A percentile compares a stretch with the other conserved stretches of the same genome.
Conservation (phyloP, 2,797 vertebrate genomes). For the Sandelia bainsii region DNA sequence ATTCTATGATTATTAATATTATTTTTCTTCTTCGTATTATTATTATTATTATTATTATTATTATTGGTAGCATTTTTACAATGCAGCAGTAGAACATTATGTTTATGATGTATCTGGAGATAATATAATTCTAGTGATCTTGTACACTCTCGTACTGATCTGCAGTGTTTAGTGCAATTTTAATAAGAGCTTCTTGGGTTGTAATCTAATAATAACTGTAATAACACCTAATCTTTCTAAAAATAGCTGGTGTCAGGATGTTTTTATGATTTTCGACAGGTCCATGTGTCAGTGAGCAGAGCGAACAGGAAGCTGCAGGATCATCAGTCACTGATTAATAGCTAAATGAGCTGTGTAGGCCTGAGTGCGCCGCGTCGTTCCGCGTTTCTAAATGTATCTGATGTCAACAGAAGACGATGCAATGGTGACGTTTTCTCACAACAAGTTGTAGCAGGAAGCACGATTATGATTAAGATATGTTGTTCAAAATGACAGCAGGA, state of each 20-base stretch:
- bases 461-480: background rate
- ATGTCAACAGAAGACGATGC: background rate
- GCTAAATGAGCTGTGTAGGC: background rate
- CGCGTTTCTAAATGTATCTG: background rate
- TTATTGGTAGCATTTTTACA: background rate
- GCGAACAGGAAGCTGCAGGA: background rate
- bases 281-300: background rate
- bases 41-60: background rate
- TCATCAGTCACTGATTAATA: background rate
- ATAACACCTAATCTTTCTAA: background rate
- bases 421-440: background rate
- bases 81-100: background rate
- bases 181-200: background rate
- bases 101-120: background rate
- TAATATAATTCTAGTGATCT: background rate
- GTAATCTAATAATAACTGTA: background rate
- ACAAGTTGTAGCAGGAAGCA: background rate
- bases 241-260: background rate
- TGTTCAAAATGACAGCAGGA: background rate
- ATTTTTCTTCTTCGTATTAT: background rate
- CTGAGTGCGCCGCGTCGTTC: background rate
- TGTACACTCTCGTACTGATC: background rate
- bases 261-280: background rate
- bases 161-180: background rate
- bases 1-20: background rate